These are phyloP conservation scores for Lonchura striata DNA, from an alignment of 2,113 vertebrate species.

Conservation along the genomic window DNA sequence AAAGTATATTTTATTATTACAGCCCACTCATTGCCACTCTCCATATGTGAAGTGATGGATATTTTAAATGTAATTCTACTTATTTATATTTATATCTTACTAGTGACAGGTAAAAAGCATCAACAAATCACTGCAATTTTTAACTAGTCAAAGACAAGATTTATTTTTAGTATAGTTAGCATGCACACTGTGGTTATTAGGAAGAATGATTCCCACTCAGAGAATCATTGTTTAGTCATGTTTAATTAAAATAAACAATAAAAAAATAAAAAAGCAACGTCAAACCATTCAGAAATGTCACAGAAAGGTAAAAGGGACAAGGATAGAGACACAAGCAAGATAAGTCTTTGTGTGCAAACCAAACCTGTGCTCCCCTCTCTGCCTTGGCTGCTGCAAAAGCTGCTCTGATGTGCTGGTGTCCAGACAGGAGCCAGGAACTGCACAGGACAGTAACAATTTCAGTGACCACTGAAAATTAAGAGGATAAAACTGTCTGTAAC, in stretches of 20 bases:
- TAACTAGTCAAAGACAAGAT: constrained; percentile 65
- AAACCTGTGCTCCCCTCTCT: neutral
- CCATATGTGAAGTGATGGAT: constrained; percentile 72
- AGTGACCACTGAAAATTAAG: neutral
- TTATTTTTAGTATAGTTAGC: constrained; percentile 61
- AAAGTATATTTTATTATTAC: constrained; percentile 75
- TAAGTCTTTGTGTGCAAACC: neutral
- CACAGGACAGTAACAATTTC: neutral
- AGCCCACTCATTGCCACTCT: constrained; percentile 70
- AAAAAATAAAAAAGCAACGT: neutral
- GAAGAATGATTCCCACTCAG: constrained; percentile 64
- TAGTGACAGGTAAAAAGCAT: constrained; percentile 72
- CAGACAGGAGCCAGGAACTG: neutral
- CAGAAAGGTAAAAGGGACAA: constrained; percentile 11
- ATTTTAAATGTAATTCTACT: constrained; percentile 74
- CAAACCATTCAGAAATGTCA: constrained; percentile 19
- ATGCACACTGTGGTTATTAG: constrained; percentile 48
- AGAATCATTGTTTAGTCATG: constrained; percentile 64
- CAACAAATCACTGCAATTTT: constrained; percentile 69
- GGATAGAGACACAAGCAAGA: neutral
- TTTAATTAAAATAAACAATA: constrained; percentile 62
- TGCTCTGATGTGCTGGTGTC: neutral
- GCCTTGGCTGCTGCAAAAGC: neutral
- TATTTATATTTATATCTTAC: constrained; percentile 72
- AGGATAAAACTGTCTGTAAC: neutral